Evolutionary conservation across 2,888 invertebrate species (phyloP).

Genomic region (Laspeyria flexula): DNA sequence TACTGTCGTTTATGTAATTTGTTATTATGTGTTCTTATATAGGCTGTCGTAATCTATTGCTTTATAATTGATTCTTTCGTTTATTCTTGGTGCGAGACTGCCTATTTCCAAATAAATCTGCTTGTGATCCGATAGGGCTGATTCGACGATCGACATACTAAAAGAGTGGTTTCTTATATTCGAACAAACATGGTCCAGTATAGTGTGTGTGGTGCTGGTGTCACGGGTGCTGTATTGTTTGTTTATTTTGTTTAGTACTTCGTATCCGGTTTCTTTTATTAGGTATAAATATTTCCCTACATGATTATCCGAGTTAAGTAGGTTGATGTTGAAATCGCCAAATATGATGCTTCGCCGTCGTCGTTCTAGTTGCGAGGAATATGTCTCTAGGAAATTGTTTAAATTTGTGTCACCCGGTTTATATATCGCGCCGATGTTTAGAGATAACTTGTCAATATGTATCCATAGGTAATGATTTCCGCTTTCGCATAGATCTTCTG

Average conservation of each 20-base stretch:
- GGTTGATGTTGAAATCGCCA: too few relatives aligned
- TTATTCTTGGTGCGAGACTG: neutral
- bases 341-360: neutral
- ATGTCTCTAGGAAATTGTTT: neutral
- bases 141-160: neutral
- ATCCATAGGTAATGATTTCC: constrained; percentile 10
- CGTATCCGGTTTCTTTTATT: constrained; percentile 4
- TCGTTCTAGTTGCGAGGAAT: constrained; percentile 1
- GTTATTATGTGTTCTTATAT: neutral
- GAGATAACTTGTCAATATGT: constrained; percentile 8
- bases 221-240: constrained; percentile 7
- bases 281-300: neutral
- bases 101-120: neutral
- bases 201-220: constrained; percentile 6
- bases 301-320: neutral
- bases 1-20: neutral
- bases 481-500: constrained; percentile 9
- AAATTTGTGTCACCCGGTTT: constrained; percentile 5
- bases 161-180: neutral
- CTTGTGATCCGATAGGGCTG: constrained; percentile 1
- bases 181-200: constrained; percentile 9
- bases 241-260: constrained; percentile 12
- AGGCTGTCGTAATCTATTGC: constrained; percentile 13
- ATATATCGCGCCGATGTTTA: constrained; percentile 11
- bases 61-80: constrained; percentile 9